Conservation (phyloP, 2,797 vertebrate genomes). For the Craterocephalus amniculus region DNA sequence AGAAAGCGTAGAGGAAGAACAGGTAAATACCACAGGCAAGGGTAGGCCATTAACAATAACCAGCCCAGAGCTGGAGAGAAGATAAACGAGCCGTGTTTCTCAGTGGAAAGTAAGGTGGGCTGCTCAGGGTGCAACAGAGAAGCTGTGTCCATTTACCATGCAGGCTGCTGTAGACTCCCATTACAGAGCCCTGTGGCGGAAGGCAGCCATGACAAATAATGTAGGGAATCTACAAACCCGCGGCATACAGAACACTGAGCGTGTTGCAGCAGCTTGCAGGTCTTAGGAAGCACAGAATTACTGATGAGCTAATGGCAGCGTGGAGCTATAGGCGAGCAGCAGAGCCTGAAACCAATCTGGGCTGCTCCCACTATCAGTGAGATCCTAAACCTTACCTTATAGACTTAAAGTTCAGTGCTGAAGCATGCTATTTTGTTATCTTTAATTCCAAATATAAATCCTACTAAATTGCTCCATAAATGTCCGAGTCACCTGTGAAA, state of each 20-base stretch:
- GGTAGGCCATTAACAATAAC: no score
- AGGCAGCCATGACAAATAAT: slow-evolving; percentile 3
- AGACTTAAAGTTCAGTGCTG: no score
- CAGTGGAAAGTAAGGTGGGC: background rate
- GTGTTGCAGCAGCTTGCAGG: background rate
- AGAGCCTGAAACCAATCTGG: background rate
- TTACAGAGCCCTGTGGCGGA: background rate
- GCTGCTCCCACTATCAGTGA: background rate
- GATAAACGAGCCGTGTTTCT: background rate
- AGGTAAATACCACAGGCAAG: background rate
- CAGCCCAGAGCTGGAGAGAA: background rate
- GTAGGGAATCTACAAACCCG: background rate
- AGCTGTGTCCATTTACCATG: background rate
- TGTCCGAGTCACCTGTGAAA: no score
- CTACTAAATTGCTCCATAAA: no score
- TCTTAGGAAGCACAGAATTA: background rate
- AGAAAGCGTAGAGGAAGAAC: background rate
- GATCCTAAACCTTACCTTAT: background rate
- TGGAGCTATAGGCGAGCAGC: background rate
- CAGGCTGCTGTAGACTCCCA: background rate
- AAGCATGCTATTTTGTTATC: no score
- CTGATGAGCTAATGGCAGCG: background rate
- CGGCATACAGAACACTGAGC: background rate
- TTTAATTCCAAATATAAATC: no score
- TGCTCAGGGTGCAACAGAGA: background rate